A percentile compares a stretch with the other conserved stretches of the same genome.
Conservation (phyloP, 2,797 vertebrate genomes). For the Morus bassanus region DNA sequence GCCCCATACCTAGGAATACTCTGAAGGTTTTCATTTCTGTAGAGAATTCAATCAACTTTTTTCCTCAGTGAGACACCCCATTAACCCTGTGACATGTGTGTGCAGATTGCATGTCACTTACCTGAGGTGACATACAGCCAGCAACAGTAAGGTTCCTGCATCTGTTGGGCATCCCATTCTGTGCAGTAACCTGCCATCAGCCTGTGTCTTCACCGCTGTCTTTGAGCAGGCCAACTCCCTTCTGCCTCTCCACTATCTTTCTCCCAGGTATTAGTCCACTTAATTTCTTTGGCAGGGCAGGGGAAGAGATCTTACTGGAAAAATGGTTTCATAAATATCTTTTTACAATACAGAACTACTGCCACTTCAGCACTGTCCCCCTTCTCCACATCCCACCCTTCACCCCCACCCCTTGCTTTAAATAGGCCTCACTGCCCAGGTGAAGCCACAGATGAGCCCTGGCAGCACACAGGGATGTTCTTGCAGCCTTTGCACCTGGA, state of each 20-base stretch:
- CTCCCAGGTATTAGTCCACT: neutral
- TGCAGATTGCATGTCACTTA: rapidly evolving
- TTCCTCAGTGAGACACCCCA: neutral
- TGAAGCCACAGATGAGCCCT: neutral
- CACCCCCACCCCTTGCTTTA: neutral
- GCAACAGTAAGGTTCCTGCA: neutral
- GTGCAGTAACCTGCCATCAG: neutral
- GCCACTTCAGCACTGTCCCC: rapidly evolving
- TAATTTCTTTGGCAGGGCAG: neutral
- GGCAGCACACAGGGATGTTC: neutral
- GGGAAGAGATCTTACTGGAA: neutral
- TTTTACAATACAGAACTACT: neutral
- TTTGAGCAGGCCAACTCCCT: rapidly evolving
- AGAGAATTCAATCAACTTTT: neutral
- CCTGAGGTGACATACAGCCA: neutral
- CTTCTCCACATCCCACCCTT: rapidly evolving
- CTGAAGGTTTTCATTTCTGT: neutral
- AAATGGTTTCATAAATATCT: neutral
- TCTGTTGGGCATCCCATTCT: neutral
- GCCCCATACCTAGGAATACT: neutral
- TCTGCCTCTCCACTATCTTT: neutral
- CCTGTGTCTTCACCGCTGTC: neutral
- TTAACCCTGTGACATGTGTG: rapidly evolving
- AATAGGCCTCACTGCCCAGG: neutral
- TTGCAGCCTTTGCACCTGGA: neutral